Evolutionary conservation across 92 coral and sea anemone species (phyloP), one percentile per base, ranked within the genome.

Genomic region (Siderastrea radians): DNA sequence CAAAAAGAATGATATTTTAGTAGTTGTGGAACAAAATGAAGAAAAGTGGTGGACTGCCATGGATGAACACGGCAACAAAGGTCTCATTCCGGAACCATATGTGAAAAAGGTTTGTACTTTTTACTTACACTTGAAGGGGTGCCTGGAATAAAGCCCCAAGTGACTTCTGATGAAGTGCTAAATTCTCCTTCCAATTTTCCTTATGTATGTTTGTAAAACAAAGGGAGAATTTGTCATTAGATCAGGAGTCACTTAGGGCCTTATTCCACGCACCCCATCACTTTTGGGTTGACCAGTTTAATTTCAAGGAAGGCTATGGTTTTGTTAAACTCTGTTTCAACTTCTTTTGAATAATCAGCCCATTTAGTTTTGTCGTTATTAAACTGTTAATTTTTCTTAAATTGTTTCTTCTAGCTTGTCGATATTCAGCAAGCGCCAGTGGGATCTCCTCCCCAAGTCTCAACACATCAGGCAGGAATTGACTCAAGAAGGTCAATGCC

Each of bases 11-110:
- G 99, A 97, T 83, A 87, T 89, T 44, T 92, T 97, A 84, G 93
- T 95, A 1, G 87, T 97, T 61, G 84, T 97, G 59, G 91, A 90
- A 59, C 95, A 95, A 83, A 96, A 93, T 46, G 99, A 97, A 80
- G 98, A 92, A 51, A 86, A 89, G 43, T 97, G 99, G 99, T 97
- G 99, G 99, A 94, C 93, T 61, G 99, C 98, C 3, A 86, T 87
- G 70, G 93, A 96, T 64, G 78, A 85, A 47, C 64, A 51, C 3
- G 99, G 99, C 43, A 82, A 84, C 55, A 93, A 92, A 63, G 99
- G 99, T 51, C 94, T 96, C 81, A 95, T 97, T 49, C 99, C 99
- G 7, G 93, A 91, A 68, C 97, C 97, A 14, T 97, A 97, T 79
- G 98, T 97, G 0, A 91, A 95, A 77, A 78, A 84, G 84, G 99